These are phyloP conservation scores for Romanogobio albipinnatus DNA, from an alignment of 2,113 vertebrate genomes.

Conservation along the genomic window DNA sequence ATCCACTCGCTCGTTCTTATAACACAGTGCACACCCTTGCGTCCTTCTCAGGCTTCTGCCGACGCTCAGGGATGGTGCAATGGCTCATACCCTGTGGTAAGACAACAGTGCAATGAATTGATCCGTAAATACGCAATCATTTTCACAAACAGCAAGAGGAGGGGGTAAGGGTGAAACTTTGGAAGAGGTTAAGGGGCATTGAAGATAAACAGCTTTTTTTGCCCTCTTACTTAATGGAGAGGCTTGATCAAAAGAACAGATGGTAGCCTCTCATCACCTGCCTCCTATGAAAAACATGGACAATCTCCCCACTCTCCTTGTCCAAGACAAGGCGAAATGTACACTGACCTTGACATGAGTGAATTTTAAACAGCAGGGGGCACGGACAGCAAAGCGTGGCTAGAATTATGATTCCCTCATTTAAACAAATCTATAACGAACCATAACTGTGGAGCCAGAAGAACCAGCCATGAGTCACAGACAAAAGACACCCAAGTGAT, in stretches of 20 bases:
- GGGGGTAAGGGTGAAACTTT: constrained; percentile 62
- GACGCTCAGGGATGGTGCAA: constrained; percentile 57
- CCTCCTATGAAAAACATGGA: constrained; percentile 34
- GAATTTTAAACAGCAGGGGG: constrained; percentile 48
- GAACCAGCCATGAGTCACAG: not conserved
- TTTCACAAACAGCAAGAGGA: constrained; percentile 39
- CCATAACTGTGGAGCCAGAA: not conserved
- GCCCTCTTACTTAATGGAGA: constrained; percentile 61
- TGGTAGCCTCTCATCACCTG: constrained; percentile 56
- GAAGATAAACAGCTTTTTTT: constrained; percentile 48
- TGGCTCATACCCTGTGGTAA: constrained; percentile 73
- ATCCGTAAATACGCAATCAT: constrained; percentile 37
- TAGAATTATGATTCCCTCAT: constrained; percentile 49
- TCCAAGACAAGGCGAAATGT: constrained; percentile 40
- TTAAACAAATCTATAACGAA: constrained; percentile 17
- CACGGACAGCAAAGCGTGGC: constrained; percentile 31
- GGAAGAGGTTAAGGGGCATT: constrained; percentile 69
- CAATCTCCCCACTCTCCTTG: constrained; percentile 17
- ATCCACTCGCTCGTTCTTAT: constrained; percentile 28
- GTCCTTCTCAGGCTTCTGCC: constrained; percentile 52
- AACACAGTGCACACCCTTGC: constrained; percentile 30
- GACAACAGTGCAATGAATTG: constrained; percentile 62
- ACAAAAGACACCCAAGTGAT: constrained; percentile 11
- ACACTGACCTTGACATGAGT: constrained; percentile 49
- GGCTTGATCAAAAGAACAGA: constrained; percentile 53